Percentiles rank a stretch among this genome's conserved stretches.
Conservation (phyloP, 2,888 invertebrate species). For the Watsonalla cultraria region DNA sequence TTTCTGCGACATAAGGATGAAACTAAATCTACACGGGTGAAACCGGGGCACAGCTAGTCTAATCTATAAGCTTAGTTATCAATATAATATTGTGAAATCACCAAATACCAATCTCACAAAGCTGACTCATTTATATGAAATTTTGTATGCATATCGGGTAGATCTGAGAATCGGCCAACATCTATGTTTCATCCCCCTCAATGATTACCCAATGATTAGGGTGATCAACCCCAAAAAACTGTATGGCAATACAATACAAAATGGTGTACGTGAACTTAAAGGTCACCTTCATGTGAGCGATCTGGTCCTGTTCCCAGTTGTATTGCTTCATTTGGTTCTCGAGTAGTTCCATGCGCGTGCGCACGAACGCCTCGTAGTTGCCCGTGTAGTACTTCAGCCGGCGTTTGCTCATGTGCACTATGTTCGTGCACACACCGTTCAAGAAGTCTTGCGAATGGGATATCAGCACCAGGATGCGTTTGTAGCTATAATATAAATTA, state of each 20-base stretch:
- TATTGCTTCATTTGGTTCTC: slow-evolving; percentile 99
- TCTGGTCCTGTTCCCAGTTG: slow-evolving; percentile 99
- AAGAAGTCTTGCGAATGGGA: slow-evolving; percentile 99
- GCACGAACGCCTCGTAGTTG: slow-evolving; percentile 97
- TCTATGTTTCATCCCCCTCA: too few species aligned
- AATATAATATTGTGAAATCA: too few species aligned
- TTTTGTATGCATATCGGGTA: too few species aligned
- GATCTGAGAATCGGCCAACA: too few species aligned
- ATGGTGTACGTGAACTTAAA: not conserved
- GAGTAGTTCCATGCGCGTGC: slow-evolving; percentile 94
- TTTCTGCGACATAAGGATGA: too few species aligned
- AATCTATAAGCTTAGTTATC: not conserved
- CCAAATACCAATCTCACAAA: too few species aligned
- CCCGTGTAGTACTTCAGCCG: slow-evolving; percentile 96
- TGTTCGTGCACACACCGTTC: slow-evolving; percentile 98
- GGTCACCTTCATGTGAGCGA: slow-evolving; percentile 96
- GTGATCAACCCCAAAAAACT: too few species aligned
- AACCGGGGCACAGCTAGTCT: too few species aligned
- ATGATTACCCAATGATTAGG: too few species aligned
- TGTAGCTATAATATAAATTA: slow-evolving; percentile 81
- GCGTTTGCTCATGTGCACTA: slow-evolving; percentile 96
- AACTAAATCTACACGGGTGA: too few species aligned
- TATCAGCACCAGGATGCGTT: slow-evolving; percentile 96
- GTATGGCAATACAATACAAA: too few species aligned
- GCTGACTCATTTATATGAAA: too few species aligned